These are phyloP conservation scores for Halcyon senegalensis DNA, from an alignment of 2,113 vertebrate species.

Conservation along the genomic window DNA sequence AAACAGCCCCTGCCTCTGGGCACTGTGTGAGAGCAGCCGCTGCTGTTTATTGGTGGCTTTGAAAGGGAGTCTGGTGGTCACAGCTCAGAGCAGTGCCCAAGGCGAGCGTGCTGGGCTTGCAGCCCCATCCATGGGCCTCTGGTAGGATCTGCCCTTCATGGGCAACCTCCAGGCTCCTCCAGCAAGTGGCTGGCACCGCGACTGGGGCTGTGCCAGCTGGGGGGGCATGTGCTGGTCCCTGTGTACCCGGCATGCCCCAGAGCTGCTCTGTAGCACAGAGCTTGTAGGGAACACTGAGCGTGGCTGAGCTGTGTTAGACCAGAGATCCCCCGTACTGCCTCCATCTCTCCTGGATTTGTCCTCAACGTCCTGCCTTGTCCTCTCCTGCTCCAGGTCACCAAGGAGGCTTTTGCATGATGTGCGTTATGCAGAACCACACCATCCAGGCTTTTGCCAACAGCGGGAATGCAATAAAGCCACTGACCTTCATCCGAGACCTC, in stretches of 20 bases:
- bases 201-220: accelerated
- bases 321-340: not conserved
- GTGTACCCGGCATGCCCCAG: accelerated
- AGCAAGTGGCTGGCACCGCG: not conserved
- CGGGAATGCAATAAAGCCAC: conserved; percentile 90
- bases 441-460: conserved; percentile 95
- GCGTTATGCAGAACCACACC: conserved; percentile 94
- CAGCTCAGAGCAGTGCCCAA: not conserved
- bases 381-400: conserved; percentile 83
- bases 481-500: conserved; percentile 92
- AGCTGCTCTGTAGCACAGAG: too few species aligned
- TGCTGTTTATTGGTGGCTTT: not conserved
- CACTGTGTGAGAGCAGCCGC: not conserved
- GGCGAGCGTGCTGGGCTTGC: accelerated
- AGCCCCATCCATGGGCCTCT: accelerated
- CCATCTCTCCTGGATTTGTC: not conserved
- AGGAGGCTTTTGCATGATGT: conserved; percentile 95
- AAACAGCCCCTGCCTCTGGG: not conserved
- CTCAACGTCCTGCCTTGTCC: accelerated
- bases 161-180: accelerated
- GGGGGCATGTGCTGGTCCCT: accelerated
- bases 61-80: not conserved
- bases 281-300: accelerated
- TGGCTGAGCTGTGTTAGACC: not conserved
- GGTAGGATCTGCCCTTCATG: not conserved